These are phyloP conservation scores for Hylaeus anthracinus DNA, from an alignment of 1,140 invertebrate genomes.

Conservation along the genomic window DNA sequence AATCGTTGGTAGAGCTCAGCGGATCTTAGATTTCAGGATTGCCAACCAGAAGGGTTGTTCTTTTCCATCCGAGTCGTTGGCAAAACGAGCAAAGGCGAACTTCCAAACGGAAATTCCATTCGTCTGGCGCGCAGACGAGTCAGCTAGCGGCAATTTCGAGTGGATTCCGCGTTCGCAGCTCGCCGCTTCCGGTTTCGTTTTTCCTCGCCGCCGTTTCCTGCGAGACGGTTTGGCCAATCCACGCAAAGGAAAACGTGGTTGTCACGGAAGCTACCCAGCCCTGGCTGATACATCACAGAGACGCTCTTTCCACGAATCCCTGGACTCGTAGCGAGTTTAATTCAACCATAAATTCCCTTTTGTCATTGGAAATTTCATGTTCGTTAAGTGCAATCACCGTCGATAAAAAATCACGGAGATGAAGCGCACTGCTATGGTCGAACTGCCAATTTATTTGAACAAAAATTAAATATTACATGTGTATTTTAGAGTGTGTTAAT, in stretches of 20 bases:
- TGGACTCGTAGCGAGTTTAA: neutral
- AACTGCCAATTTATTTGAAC: too few species aligned
- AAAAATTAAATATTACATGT: too few species aligned
- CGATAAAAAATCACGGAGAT: too few species aligned
- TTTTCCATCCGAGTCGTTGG: neutral
- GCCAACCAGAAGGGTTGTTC: neutral
- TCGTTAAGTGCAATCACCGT: too few species aligned
- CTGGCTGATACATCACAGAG: slow-evolving; percentile 15
- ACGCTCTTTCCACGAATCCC: slow-evolving; percentile 1
- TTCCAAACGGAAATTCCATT: slow-evolving; percentile 49
- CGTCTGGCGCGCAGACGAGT: slow-evolving; percentile 23
- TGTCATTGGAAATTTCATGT: neutral
- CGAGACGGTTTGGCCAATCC: slow-evolving; percentile 26
- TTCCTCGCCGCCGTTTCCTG: slow-evolving; percentile 36
- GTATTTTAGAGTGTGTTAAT: too few species aligned
- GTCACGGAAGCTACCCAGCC: neutral
- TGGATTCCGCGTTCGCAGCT: slow-evolving; percentile 43
- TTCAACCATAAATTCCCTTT: neutral
- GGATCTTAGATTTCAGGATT: neutral
- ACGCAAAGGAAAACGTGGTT: slow-evolving; percentile 38
- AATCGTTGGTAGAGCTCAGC: neutral
- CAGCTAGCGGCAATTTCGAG: slow-evolving; percentile 42
- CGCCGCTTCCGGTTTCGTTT: slow-evolving; percentile 49
- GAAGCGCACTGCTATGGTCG: too few species aligned
- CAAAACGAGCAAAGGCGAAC: slow-evolving; percentile 38